Base-by-base conservation (phyloP, 1,140 invertebrate species). In the Caenorhabditis tropicalis region DNA sequence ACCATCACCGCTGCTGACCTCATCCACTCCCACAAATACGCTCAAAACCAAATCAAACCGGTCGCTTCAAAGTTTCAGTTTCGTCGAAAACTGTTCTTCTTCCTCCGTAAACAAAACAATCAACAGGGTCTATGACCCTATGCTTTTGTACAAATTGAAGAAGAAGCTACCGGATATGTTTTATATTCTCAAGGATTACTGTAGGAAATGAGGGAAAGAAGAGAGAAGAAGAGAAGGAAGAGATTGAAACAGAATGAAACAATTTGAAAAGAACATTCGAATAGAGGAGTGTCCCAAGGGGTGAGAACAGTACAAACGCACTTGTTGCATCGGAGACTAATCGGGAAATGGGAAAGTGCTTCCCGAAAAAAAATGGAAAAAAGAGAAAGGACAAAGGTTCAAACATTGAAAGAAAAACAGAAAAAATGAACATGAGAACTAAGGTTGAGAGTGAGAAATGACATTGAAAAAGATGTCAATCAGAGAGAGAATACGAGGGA, bases 11-110 rank as follows among this genome's bases (percentile, higher is more conserved):
- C 36, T n/a, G n/a, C n/a, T 74, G 65, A 74, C 65, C 65, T 74
- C 36, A 33, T 43, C 21, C 53, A 21, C 53, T 27, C 21, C 24
- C 10, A 39, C 36, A 74, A 74, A 43, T 27, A 74, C 65, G 24
- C 58, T 33, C 58, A 33, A 43, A 56, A 56, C 53, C 33, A 74
- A 74, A 74, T 43, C 65, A 74, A 74, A 74, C 65, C 65, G 65
- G 65, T 74, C 65, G 36, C 65, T 74, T 74, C 65, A 74, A 74
- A 74, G 65, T 74, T 43, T 43, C 65, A 74, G 65, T 74, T 74
- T 74, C 65, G 65, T 74, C 65, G 65, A 74, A 74, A 74, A 74
- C 65, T 74, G 33, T 74, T 39, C 36, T 65, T 27, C 16, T 31
- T 9, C 15, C 65, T 74, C 65, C 65, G 36, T 74, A 74, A 74